Evolutionary conservation across 2,797 vertebrate species (phyloP), one percentile per base, ranked within the genome.

Genomic region (Pipistrellus pipistrellus): DNA sequence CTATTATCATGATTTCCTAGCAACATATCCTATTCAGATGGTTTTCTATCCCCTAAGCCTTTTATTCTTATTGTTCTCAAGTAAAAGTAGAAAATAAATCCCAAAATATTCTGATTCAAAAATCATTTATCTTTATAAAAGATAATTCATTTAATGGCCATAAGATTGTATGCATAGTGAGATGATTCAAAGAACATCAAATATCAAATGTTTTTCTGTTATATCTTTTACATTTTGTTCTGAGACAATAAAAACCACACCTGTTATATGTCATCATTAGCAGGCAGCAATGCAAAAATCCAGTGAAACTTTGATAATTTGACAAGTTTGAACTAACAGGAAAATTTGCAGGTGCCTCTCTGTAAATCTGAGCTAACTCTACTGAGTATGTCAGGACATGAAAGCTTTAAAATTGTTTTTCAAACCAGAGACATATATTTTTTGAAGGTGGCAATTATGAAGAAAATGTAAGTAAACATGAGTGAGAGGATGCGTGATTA

Each of bases 331-430:
- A 83, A 96, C 53, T 87, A 91, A 93, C 76, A 95, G 72, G 64
- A 95, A 96, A 97, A 94, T 95, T 96, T 96, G 20, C 77, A 96
- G 80, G 82, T 95, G 85, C 77, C 41, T 95, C 68, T 97, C 80
- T 92, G 64, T 96, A 97, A 93, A 91, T 95, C 80, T 76, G 71
- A 97, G 78, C 66, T 95, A 95, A 92, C 38, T 85, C 85, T 66
- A 59, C 87, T 84, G 59, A 94, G 71, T 93, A 17, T 96, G 93
- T 69, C 32, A 95, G 88, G 76, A 94, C 73, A 94, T 96, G 75
- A 92, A 96, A 96, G 78, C 81, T 94, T 97, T 88, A 89, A 90
- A 93, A 46, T 86, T 96, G 14, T 81, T 95, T 97, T 95, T 84
- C 48, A 95, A 88, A 94, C 80, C 59, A 95, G 66, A 18, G 32